Evolutionary conservation across 2,113 vertebrate species (phyloP).

Genomic region (Chionis minor): DNA sequence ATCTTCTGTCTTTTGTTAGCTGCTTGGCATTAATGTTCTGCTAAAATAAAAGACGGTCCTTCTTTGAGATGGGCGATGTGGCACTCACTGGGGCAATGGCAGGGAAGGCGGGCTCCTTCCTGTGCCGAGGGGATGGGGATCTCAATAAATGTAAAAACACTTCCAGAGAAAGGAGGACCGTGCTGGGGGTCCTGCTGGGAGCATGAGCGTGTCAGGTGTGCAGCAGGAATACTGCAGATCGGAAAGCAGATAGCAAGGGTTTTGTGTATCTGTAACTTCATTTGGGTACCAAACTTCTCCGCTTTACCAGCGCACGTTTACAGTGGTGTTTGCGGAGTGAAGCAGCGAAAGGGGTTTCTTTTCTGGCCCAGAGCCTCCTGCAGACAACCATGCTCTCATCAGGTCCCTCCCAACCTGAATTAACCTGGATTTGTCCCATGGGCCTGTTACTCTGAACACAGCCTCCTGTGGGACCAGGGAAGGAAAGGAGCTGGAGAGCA

Average conservation of each 20-base stretch:
- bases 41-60: not conserved
- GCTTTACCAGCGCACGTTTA: not conserved
- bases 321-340: not conserved
- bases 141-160: not conserved
- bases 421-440: not conserved
- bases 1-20: too few species aligned
- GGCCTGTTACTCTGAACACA: not conserved
- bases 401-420: not conserved
- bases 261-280: not conserved
- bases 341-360: not conserved
- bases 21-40: not conserved
- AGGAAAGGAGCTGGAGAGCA: not conserved
- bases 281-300: not conserved
- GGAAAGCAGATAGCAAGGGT: not conserved
- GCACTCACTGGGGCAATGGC: not conserved
- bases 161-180: not conserved
- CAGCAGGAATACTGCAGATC: not conserved
- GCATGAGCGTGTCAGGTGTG: fast-evolving
- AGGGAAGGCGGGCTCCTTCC: not conserved
- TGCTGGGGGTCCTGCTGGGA: not conserved
- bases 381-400: not conserved
- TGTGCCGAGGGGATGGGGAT: not conserved
- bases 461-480: not conserved
- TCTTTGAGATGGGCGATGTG: fast-evolving
- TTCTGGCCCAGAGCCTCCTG: not conserved